phyloP scores from a whole-genome alignment of 2,888 invertebrate genomes.

The Yponomeuta evonymella region DNA sequence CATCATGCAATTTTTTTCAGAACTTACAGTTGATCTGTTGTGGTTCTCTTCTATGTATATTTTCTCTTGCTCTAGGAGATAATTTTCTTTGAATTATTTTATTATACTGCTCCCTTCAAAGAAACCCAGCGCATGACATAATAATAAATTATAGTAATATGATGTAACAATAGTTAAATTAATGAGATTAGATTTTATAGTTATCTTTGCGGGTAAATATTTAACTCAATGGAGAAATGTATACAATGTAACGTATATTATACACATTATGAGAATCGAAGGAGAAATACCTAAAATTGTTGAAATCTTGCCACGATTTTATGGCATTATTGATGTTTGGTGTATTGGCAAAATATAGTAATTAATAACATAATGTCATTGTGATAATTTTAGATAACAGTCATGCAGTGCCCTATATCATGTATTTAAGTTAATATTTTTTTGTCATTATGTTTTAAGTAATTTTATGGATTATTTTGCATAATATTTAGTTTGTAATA shows the following conservation, averaged over 20 bases:
- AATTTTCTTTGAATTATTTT: slow-evolving; percentile 26
- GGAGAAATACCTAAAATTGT: slow-evolving; percentile 46
- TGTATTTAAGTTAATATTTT: slow-evolving; percentile 16
- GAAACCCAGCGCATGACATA: slow-evolving; percentile 36
- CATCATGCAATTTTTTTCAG: background rate
- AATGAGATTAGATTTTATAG: slow-evolving; percentile 67
- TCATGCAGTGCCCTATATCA: slow-evolving; percentile 42
- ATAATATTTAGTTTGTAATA: slow-evolving; percentile 14
- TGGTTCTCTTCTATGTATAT: background rate
- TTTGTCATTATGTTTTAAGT: slow-evolving; percentile 16
- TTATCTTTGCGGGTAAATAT: slow-evolving; percentile 58
- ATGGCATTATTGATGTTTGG: slow-evolving; percentile 59
- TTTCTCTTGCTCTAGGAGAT: background rate
- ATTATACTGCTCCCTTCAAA: slow-evolving; percentile 34
- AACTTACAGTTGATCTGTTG: background rate
- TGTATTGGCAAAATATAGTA: slow-evolving; percentile 51
- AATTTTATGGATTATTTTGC: slow-evolving; percentile 17
- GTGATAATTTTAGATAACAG: slow-evolving; percentile 65
- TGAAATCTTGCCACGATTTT: slow-evolving; percentile 63
- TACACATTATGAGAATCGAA: slow-evolving; percentile 35
- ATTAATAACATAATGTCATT: slow-evolving; percentile 50
- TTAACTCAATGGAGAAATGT: slow-evolving; percentile 57
- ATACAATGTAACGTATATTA: slow-evolving; percentile 60
- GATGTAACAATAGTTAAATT: slow-evolving; percentile 43
- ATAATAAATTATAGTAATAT: slow-evolving; percentile 40